phyloP scores from a whole-genome alignment of 2,888 invertebrate genomes.

The Sabellastarte sp. region DNA sequence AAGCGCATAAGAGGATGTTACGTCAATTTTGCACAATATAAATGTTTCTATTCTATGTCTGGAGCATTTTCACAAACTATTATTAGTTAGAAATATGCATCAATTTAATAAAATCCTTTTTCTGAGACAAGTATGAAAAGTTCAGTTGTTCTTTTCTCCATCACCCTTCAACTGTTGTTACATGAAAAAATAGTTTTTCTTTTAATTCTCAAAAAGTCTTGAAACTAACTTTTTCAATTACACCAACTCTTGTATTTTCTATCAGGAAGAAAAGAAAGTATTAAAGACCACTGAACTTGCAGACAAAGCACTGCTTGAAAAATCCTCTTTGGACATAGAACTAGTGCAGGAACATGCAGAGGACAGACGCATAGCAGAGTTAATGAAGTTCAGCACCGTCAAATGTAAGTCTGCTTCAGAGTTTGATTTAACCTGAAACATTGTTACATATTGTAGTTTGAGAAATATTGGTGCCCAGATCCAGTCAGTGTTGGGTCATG shows the following conservation, averaged over 20 bases:
- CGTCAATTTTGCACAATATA: too few species aligned
- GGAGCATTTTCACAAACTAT: too few species aligned
- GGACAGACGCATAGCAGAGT: constrained; percentile 73
- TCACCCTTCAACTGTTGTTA: too few species aligned
- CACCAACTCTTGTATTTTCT: not conserved
- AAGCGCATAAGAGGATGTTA: too few species aligned
- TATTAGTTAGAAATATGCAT: too few species aligned
- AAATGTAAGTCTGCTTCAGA: constrained; percentile 21
- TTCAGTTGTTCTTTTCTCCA: too few species aligned
- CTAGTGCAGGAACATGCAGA: constrained; percentile 78
- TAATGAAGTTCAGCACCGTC: constrained; percentile 20
- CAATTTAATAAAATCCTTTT: too few species aligned
- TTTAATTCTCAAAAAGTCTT: not conserved
- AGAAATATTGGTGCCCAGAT: too few species aligned
- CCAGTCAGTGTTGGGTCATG: too few species aligned
- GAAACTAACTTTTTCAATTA: not conserved
- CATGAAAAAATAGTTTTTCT: not conserved
- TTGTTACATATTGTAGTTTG: too few species aligned
- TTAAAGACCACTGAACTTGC: constrained; percentile 69
- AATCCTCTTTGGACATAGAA: constrained; percentile 74
- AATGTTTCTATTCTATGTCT: too few species aligned
- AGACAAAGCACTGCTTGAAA: constrained; percentile 73
- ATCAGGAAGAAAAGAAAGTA: constrained; percentile 73
- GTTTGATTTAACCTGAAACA: too few species aligned
- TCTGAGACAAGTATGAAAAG: not conserved